Evolutionary conservation across 2,797 vertebrate genomes (phyloP).

Genomic region (Tarsius wallacei): DNA sequence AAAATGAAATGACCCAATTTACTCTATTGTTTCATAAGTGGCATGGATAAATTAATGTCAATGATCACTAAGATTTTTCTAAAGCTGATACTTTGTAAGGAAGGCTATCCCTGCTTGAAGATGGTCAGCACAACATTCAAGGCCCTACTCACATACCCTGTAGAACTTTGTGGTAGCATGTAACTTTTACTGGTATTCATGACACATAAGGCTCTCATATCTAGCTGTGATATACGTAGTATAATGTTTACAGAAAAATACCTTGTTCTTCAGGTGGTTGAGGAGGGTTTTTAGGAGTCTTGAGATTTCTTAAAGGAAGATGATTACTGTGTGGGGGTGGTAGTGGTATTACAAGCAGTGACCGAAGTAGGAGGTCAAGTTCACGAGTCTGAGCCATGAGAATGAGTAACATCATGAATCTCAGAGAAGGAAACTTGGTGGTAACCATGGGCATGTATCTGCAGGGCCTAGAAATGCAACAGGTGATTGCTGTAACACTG

Average conservation of each 20-base stretch:
- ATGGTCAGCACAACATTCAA: not conserved
- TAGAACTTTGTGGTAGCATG: not conserved
- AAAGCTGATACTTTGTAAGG: not conserved
- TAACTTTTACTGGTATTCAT: not conserved
- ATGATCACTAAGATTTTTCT: not conserved
- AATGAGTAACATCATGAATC: not conserved
- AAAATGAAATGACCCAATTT: conserved; percentile 26
- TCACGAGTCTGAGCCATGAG: not conserved
- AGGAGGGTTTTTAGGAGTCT: not conserved
- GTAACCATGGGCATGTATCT: not conserved
- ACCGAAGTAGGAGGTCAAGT: not conserved
- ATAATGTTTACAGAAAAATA: not conserved
- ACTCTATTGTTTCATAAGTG: not conserved
- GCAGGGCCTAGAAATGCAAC: not conserved
- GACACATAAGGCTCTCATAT: not conserved
- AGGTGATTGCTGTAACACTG: not conserved
- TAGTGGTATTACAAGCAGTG: not conserved
- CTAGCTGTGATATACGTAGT: not conserved
- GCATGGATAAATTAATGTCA: not conserved
- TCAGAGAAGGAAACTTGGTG: not conserved
- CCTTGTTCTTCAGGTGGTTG: not conserved
- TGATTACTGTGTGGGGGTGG: not conserved
- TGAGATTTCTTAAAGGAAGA: not conserved
- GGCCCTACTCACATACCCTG: not conserved
- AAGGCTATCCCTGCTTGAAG: not conserved